These are phyloP conservation scores for Acanthosepion pharaonis DNA, from an alignment of 2,888 invertebrate species.

Conservation along the genomic window DNA sequence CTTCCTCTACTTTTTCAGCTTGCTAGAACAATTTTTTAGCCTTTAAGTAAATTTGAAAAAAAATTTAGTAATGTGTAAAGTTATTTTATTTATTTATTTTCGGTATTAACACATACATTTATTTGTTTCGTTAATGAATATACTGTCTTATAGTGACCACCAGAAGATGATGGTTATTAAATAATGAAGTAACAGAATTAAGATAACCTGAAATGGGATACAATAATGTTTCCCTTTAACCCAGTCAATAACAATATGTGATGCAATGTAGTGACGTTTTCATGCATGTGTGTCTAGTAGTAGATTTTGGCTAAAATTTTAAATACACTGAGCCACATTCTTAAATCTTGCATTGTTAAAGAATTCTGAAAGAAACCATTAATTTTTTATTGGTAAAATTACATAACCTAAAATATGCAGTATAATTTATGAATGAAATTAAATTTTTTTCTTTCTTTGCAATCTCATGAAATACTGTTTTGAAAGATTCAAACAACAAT, in stretches of 20 bases:
- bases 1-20: background rate
- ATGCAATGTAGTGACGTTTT: no score
- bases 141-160: background rate
- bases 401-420: no score
- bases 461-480: no score
- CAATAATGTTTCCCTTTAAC: background rate
- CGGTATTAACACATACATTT: background rate
- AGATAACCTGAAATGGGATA: constrained; percentile 2
- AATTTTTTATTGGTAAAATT: no score
- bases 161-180: background rate
- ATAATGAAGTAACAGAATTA: background rate
- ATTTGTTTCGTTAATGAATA: background rate
- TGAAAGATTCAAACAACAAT: no score
- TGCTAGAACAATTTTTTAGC: background rate
- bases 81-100: background rate
- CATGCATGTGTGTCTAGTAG: no score
- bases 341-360: no score
- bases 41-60: background rate
- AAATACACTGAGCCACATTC: no score
- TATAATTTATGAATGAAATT: no score
- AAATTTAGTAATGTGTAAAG: background rate
- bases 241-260: background rate
- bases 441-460: no score
- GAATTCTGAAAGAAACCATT: no score
- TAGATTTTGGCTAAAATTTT: no score